phyloP scores from a whole-genome alignment of 2,797 vertebrate species.

The Bovichtus variegatus region DNA sequence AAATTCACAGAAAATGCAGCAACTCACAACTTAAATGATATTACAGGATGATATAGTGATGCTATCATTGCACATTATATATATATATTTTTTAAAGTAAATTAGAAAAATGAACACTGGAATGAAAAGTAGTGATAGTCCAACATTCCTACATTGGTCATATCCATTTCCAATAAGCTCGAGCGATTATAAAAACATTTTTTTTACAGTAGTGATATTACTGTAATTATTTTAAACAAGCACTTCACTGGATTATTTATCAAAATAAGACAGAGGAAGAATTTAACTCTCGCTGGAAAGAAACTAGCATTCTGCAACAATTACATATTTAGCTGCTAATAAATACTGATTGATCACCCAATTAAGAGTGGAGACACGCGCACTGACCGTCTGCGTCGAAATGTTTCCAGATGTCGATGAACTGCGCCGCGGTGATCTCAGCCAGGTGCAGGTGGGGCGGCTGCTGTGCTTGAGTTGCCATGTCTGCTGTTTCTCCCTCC shows the following conservation, averaged over 20 bases:
- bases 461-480: constrained; percentile 88
- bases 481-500: constrained; percentile 67
- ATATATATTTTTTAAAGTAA: background rate
- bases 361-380: background rate
- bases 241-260: background rate
- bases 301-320: no score
- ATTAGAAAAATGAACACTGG: background rate
- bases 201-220: background rate
- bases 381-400: constrained; percentile 95
- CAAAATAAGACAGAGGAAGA: background rate
- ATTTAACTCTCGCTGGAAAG: background rate
- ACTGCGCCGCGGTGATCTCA: constrained; percentile 94
- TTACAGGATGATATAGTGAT: background rate
- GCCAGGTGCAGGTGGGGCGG: constrained; percentile 91
- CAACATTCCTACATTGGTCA: rapidly evolving
- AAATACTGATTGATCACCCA: background rate
- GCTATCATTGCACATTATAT: background rate
- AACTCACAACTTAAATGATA: constrained; percentile 2
- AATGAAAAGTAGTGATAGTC: background rate
- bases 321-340: background rate
- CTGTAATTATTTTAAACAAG: background rate
- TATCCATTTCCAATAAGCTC: background rate
- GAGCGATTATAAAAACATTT: background rate
- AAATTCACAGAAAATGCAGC: background rate
- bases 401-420: constrained; percentile 96